These are phyloP conservation scores for Julus scandinavius DNA, from an alignment of 2,888 invertebrate species.

Conservation along the genomic window DNA sequence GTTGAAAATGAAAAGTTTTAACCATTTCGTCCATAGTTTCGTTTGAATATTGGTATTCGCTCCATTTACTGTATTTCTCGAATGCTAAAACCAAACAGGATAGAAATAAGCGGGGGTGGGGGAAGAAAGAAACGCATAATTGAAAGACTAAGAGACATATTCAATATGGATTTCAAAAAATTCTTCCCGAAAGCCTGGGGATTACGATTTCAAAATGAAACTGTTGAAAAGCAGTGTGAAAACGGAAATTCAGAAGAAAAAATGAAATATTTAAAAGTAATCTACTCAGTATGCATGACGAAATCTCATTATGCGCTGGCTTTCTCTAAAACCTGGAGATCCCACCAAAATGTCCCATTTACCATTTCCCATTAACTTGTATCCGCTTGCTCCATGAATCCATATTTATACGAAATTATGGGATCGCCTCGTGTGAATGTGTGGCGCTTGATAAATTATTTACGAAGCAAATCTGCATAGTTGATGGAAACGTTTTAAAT, in stretches of 20 bases:
- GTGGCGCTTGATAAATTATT: neutral
- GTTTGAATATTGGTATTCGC: no score
- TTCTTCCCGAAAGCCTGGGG: neutral
- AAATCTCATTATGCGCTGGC: neutral
- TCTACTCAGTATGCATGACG: slow-evolving; percentile 8
- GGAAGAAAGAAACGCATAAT: no score
- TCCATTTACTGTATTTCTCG: no score
- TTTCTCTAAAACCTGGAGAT: slow-evolving; percentile 3
- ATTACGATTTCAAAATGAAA: neutral
- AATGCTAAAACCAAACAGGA: no score
- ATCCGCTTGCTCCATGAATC: neutral
- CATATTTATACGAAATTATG: neutral
- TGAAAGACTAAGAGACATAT: neutral
- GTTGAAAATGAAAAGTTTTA: no score
- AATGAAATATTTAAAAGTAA: slow-evolving; percentile 1
- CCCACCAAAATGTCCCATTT: neutral
- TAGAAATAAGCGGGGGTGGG: no score
- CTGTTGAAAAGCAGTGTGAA: slow-evolving; percentile 8
- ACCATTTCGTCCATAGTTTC: no score
- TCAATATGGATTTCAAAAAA: neutral
- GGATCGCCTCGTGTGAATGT: neutral
- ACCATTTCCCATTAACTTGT: neutral
- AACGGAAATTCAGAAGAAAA: neutral
- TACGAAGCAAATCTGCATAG: neutral
- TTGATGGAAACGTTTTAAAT: slow-evolving; percentile 8